phyloP scores from a whole-genome alignment of 2,113 vertebrate species.

The Stegostoma tigrinum region DNA sequence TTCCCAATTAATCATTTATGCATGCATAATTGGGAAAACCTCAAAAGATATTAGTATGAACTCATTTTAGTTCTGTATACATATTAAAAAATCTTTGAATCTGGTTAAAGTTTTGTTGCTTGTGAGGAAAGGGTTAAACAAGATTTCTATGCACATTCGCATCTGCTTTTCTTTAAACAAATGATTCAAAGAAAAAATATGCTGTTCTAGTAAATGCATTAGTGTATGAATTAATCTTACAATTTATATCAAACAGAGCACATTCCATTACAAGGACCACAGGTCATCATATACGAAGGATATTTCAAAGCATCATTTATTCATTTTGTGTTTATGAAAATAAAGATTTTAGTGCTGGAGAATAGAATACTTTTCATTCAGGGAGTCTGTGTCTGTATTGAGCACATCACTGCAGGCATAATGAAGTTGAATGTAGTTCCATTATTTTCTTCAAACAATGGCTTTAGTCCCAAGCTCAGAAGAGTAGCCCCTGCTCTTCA shows the following conservation, averaged over 20 bases:
- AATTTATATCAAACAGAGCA: constrained; percentile 12
- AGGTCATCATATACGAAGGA: background rate
- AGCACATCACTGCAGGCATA: background rate
- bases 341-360: background rate
- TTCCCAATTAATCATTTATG: background rate
- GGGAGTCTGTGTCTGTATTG: background rate
- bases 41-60: background rate
- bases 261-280: background rate
- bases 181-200: background rate
- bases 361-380: background rate
- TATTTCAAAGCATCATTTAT: background rate
- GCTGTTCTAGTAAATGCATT: background rate
- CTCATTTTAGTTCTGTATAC: background rate
- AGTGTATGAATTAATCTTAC: background rate
- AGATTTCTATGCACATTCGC: background rate
- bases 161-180: constrained; percentile 18
- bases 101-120: background rate
- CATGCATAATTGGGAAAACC: background rate
- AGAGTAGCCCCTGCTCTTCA: background rate
- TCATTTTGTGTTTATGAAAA: background rate
- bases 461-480: background rate
- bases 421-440: too few relatives aligned
- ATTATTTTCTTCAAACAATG: background rate
- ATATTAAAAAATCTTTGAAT: background rate
- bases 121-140: background rate